Evolutionary conservation across 2,888 invertebrate genomes (phyloP).

Genomic region (Elmis aenea): DNA sequence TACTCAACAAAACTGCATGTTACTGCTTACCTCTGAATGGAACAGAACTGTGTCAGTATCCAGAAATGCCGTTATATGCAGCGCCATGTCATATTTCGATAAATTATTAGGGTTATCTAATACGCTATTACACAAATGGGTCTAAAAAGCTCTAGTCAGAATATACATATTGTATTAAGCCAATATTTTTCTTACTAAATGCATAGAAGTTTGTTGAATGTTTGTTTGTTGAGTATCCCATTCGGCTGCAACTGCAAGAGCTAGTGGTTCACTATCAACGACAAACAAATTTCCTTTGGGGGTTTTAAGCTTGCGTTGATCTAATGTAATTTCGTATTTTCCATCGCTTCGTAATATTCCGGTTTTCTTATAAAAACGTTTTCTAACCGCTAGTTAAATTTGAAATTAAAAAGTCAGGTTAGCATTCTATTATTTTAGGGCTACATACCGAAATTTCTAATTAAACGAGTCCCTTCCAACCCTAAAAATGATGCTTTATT

Average conservation of each 20-base stretch:
- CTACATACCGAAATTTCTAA: too few species aligned
- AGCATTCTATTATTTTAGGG: too few species aligned
- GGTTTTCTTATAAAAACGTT: slow-evolving; percentile 71
- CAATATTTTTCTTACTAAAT: slow-evolving; percentile 59
- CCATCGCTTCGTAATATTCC: slow-evolving; percentile 64
- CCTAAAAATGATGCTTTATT: too few species aligned
- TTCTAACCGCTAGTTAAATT: slow-evolving; percentile 50
- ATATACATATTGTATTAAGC: background rate
- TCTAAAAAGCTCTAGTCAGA: slow-evolving; percentile 50
- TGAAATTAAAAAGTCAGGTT: slow-evolving; percentile 8
- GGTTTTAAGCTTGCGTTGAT: slow-evolving; percentile 85
- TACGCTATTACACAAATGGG: slow-evolving; percentile 83
- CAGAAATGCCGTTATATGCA: slow-evolving; percentile 72
- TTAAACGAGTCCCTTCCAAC: too few species aligned
- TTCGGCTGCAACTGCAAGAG: slow-evolving; percentile 89
- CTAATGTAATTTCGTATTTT: slow-evolving; percentile 81
- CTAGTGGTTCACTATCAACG: slow-evolving; percentile 81
- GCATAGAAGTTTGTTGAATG: slow-evolving; percentile 79
- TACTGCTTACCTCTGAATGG: slow-evolving; percentile 60
- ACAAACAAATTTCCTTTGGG: slow-evolving; percentile 74
- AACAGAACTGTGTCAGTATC: slow-evolving; percentile 80
- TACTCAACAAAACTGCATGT: slow-evolving; percentile 3
- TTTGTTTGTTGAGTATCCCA: slow-evolving; percentile 83
- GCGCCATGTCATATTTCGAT: slow-evolving; percentile 69
- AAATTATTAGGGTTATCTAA: slow-evolving; percentile 88